A percentile compares a stretch with the other conserved stretches of the same genome.
phyloP scores from a whole-genome alignment of 2,888 invertebrate species.

The Folsomia manolachei region DNA sequence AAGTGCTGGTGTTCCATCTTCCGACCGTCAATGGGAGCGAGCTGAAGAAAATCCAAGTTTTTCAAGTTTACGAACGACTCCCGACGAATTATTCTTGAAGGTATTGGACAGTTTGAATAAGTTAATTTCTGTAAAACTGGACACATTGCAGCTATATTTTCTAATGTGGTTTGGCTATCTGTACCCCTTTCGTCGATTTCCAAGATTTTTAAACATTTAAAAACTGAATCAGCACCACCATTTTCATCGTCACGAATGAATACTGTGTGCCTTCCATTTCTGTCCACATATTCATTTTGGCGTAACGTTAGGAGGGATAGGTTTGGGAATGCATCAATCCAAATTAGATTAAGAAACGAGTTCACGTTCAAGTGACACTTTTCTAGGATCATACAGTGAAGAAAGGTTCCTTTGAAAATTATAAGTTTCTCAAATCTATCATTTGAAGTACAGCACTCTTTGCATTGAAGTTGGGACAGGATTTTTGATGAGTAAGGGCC shows the following conservation, averaged over 20 bases:
- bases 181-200: constrained; percentile 16
- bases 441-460: not conserved
- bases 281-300: not conserved
- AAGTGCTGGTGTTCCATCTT: constrained; percentile 7
- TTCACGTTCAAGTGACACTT: constrained; percentile 5
- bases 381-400: not conserved
- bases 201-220: not conserved
- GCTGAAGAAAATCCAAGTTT: not conserved
- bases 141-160: constrained; percentile 7
- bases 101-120: constrained; percentile 4
- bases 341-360: constrained; percentile 1
- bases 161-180: not conserved
- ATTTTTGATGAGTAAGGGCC: not conserved
- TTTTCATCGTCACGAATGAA: not conserved
- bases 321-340: not conserved
- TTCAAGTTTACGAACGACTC: not conserved
- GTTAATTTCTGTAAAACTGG: not conserved
- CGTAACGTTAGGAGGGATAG: not conserved
- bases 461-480: not conserved
- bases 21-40: constrained; percentile 11
- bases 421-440: constrained; percentile 8
- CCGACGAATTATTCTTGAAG: not conserved
- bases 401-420: not conserved
- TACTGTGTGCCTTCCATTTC: not conserved
- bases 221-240: not conserved